A percentile compares a stretch with the other conserved stretches of the same genome.
phyloP scores from a whole-genome alignment of 2,113 vertebrate species.

The Pelmatolapia mariae region DNA sequence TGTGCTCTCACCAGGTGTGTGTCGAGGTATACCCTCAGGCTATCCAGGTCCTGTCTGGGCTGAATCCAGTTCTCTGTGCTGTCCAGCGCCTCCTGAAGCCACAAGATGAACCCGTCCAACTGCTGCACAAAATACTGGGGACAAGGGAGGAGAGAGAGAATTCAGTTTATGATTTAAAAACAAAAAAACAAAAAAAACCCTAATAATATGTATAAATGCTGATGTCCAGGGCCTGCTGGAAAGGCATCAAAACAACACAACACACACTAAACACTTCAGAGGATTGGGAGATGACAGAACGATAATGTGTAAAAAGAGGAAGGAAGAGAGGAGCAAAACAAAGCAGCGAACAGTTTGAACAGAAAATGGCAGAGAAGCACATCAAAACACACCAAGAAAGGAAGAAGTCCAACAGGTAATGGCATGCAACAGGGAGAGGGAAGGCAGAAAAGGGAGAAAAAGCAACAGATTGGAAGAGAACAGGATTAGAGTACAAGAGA shows the following conservation, averaged over 20 bases:
- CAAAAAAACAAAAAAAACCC: not conserved
- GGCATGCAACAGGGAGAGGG: not conserved
- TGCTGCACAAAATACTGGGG: constrained; percentile 88
- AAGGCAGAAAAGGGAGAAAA: not conserved
- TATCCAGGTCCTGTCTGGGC: constrained; percentile 83
- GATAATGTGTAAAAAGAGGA: not conserved
- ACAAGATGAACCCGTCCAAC: constrained; percentile 93
- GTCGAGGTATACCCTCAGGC: constrained; percentile 92
- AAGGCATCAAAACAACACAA: not conserved
- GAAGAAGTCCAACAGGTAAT: constrained; percentile 5
- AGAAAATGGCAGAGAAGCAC: not conserved
- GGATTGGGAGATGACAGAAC: not conserved
- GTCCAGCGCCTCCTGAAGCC: constrained; percentile 92
- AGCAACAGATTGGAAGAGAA: not conserved
- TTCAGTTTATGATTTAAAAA: not conserved
- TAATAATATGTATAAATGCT: not conserved
- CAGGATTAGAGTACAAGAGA: not conserved
- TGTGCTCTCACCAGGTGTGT: constrained; percentile 88
- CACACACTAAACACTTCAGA: not conserved
- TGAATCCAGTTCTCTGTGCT: constrained; percentile 95
- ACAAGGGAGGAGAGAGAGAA: not conserved
- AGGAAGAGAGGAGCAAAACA: not conserved
- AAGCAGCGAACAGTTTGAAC: not conserved
- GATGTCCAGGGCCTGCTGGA: not conserved
- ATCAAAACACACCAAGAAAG: not conserved